Base-by-base conservation (phyloP, 2,113 vertebrate genomes). In the Alces alces region DNA sequence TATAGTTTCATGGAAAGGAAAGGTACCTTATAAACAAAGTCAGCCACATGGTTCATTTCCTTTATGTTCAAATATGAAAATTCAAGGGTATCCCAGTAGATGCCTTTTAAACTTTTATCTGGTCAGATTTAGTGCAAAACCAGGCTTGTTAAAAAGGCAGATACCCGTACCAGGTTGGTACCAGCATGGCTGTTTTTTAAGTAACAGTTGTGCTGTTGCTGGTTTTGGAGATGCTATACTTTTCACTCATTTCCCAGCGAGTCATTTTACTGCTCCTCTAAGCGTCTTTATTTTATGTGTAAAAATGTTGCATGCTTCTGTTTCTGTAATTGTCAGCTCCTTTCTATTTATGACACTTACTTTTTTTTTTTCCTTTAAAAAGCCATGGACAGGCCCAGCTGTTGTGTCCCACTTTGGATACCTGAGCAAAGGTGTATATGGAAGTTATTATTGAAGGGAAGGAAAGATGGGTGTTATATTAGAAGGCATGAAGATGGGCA, bases 21-120 rank as follows among this genome's bases (percentile, higher is more conserved):
- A 47, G 25, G 4, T 78, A 36, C 50, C 57, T 16, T 90, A 19
- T 89, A 94, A 93, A 27, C 55, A 70, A 78, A 91, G 30, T 85
- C 25, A 79, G 23, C 27, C 25, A 54, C 19, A 82, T 50, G 54
- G 21, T 76, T 94, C 7, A 39, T 89, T 92, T 97, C 79, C 15
- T 19, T 36, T 84, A 55, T 93, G 97, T 97, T 91, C 9, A 25
- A 78, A 23, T 87, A 54, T 78, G 82, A 93, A 96, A 86, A 82
- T 96, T 66, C 19, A 89, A n/a, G 17, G 5, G 3, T 95, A 36
- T 50, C 1, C 5, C 4, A 60, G 17, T 79, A 13, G 50, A 25
- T 93, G 25, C 19, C 47, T 39, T 25, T 23, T 15, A 45, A 11
- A 10, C 19, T 55, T 4, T 21, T 39, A 25, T 84, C 36, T 78